Percentiles rank a stretch among this genome's conserved stretches.
phyloP scores from a whole-genome alignment of 2,888 invertebrate genomes.

The Panopea generosa region DNA sequence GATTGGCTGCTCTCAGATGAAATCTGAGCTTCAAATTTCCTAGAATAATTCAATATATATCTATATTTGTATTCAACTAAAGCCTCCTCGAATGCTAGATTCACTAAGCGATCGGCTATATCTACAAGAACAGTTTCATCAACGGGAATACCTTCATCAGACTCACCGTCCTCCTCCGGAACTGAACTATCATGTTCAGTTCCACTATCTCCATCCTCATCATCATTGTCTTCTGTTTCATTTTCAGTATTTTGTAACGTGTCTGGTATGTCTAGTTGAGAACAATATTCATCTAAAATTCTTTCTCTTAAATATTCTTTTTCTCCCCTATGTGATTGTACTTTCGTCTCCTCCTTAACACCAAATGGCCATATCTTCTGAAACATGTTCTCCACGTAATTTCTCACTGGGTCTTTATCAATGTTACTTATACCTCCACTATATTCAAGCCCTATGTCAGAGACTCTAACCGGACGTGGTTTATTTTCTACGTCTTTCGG shows the following conservation, averaged over 20 bases:
- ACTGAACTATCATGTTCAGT: slow-evolving; percentile 6
- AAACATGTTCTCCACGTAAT: slow-evolving; percentile 61
- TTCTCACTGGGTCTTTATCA: slow-evolving; percentile 38
- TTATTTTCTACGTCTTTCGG: slow-evolving; percentile 56
- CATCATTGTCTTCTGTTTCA: slow-evolving; percentile 18
- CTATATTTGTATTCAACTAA: slow-evolving; percentile 48
- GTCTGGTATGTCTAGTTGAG: not conserved
- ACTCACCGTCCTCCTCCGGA: not conserved
- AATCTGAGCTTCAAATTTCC: slow-evolving; percentile 22
- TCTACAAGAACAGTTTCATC: slow-evolving; percentile 38
- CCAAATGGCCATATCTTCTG: slow-evolving; percentile 59
- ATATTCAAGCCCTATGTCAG: slow-evolving; percentile 21
- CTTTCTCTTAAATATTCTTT: not conserved
- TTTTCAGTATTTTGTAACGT: not conserved
- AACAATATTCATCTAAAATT: not conserved
- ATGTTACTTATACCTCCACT: slow-evolving; percentile 4
- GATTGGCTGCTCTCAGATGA: slow-evolving; percentile 51
- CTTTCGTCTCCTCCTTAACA: slow-evolving; percentile 3
- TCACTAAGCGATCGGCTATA: slow-evolving; percentile 50
- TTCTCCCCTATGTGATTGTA: not conserved
- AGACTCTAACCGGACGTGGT: slow-evolving; percentile 40
- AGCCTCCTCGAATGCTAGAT: slow-evolving; percentile 54
- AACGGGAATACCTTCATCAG: not conserved
- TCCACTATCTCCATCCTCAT: slow-evolving; percentile 11
- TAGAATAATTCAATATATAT: slow-evolving; percentile 10